Base-by-base conservation (phyloP, 2,797 vertebrate genomes). In the Gymnoscopelus braueri region DNA sequence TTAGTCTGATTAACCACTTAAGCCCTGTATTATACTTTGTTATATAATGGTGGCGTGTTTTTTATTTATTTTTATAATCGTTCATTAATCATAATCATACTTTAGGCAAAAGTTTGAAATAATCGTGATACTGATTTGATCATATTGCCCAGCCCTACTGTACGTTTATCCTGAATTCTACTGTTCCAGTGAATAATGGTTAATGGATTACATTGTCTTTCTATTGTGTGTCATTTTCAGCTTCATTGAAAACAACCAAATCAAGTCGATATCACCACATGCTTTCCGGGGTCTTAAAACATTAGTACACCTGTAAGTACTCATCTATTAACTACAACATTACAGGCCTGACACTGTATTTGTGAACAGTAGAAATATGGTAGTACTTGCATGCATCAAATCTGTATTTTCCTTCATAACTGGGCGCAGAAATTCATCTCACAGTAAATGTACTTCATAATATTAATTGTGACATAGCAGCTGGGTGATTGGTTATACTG, bases 161-260 rank as follows among this genome's bases (percentile, higher is more conserved):
- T 9, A n/a, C 5, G 8, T 4, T 13, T 9, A 50, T n/a, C 49
- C 49, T 50, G 49, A 50, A 11, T 3, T 50, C 9, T 50, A n/a
- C 12, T 12, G 11, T 12, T 50, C 49, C 3, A 14, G 49, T 12
- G 11, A 50, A 50, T 50, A 12, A 12, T 13, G 14, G 14, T 10
- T 4, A 3, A 50, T 14, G 49, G 11, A 50, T n/a, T 10, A 50
- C 8, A 2, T n/a, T 50, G 49, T 50, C 14, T 50, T 50, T 67
- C 56, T 44, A 14, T 11, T 53, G 32, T 71, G 5, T 63, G 2
- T 23, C 29, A 86, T 32, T 95, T 94, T 70, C 94, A 99, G 98
- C 89, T 99, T 99, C 91, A 97, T 99, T 82, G 98, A 99, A 90
- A 99, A 98, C 92, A 99, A 98, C 94, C 96, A 94, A 84, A 98